Evolutionary conservation across 2,888 invertebrate species (phyloP).

Genomic region (Pristionchus arcanus): DNA sequence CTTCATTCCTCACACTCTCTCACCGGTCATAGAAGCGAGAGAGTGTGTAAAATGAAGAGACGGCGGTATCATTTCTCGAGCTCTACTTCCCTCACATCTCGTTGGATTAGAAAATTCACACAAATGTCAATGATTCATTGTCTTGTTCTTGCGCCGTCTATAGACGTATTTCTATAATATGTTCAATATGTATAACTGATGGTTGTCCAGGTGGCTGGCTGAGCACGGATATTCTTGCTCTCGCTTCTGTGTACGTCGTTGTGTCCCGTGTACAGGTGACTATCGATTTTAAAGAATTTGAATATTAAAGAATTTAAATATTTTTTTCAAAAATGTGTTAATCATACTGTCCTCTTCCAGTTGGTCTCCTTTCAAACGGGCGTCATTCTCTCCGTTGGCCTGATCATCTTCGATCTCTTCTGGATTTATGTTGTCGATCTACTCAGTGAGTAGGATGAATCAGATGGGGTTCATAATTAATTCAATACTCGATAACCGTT

Average conservation of each 20-base stretch:
- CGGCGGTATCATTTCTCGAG: too few species aligned
- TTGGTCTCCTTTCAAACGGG: slow-evolving; percentile 67
- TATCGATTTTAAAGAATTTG: background rate
- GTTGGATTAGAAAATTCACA: too few species aligned
- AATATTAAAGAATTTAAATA: too few species aligned
- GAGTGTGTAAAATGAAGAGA: too few species aligned
- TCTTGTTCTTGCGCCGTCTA: too few species aligned
- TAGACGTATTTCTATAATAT: too few species aligned
- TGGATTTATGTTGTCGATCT: slow-evolving; percentile 69
- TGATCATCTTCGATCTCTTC: slow-evolving; percentile 67
- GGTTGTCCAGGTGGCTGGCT: slow-evolving; percentile 63
- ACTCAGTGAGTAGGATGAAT: slow-evolving; percentile 60
- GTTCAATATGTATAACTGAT: background rate
- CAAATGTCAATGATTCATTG: too few species aligned
- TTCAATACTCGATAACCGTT: background rate
- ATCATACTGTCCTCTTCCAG: slow-evolving; percentile 40
- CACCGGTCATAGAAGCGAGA: too few species aligned
- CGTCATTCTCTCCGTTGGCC: slow-evolving; percentile 63
- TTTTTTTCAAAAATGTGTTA: too few species aligned
- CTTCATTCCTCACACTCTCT: too few species aligned
- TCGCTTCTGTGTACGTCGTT: slow-evolving; percentile 67
- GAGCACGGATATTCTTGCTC: slow-evolving; percentile 67
- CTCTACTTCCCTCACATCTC: too few species aligned
- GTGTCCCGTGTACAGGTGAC: slow-evolving; percentile 64
- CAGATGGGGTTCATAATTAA: background rate